These are phyloP conservation scores for Vidua chalybeata DNA, from an alignment of 2,113 vertebrate genomes.

Conservation along the genomic window DNA sequence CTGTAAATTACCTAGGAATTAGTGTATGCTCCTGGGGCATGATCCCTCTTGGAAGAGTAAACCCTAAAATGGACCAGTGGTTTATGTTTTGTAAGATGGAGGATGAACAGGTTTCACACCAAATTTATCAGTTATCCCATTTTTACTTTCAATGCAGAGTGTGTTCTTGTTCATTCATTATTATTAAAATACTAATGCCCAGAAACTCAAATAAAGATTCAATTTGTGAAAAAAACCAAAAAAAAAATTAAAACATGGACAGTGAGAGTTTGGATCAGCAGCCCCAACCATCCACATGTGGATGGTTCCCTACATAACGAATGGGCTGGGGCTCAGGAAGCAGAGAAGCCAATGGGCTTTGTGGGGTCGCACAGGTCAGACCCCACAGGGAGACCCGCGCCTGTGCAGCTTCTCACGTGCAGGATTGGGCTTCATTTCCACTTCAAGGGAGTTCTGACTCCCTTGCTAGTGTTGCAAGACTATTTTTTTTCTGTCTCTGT, in stretches of 20 bases:
- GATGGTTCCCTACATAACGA: rapidly evolving
- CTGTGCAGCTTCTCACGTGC: rapidly evolving
- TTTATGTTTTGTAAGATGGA: not conserved
- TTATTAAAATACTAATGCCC: not conserved
- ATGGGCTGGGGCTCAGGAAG: not conserved
- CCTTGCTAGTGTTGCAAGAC: not conserved
- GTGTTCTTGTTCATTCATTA: not conserved
- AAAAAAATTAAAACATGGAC: not conserved
- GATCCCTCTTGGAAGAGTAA: not conserved
- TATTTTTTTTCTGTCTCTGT: not conserved
- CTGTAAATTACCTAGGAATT: not conserved
- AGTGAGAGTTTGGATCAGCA: not conserved
- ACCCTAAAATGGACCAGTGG: not conserved
- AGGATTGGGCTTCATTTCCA: not conserved
- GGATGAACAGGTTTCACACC: not conserved
- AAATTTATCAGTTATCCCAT: not conserved
- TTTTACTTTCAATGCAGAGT: not conserved
- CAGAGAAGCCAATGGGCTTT: not conserved
- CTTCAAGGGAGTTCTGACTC: slow-evolving; percentile 20
- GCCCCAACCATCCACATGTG: not conserved
- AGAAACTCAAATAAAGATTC: not conserved
- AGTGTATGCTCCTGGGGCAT: not conserved
- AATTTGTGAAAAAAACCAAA: rapidly evolving
- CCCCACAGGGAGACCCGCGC: not conserved
- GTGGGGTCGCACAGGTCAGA: not conserved